Conservation (phyloP, 2,888 invertebrate genomes). For the Ligdia adustata region DNA sequence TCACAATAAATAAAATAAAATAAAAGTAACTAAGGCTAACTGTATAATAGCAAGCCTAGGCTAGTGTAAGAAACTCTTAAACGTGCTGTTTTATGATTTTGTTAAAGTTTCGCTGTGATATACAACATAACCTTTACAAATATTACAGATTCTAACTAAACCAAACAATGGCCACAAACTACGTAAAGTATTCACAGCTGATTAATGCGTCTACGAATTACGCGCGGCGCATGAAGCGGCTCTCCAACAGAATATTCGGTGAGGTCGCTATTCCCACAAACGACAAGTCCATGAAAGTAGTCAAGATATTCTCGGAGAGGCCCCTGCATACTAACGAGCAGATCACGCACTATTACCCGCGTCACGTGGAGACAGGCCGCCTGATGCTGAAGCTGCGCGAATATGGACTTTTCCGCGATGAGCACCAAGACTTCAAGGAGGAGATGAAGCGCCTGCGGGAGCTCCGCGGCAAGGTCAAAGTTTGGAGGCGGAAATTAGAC, state of each 20-base stretch:
- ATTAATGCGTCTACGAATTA: conserved; percentile 90
- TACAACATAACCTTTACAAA: no score
- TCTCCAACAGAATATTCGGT: conserved; percentile 95
- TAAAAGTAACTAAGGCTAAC: no score
- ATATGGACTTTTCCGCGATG: conserved; percentile 93
- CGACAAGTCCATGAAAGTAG: conserved; percentile 90
- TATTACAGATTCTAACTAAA: no score
- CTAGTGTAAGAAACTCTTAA: no score
- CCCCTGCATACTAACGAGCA: conserved; percentile 90
- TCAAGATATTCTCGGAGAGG: conserved; percentile 89
- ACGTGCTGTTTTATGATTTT: no score
- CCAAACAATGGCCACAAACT: conserved; percentile 84
- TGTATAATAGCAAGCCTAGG: no score
- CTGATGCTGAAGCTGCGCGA: conserved; percentile 89
- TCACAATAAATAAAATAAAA: no score
- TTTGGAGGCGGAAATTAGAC: conserved; percentile 77
- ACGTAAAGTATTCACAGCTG: conserved; percentile 88
- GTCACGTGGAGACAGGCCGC: conserved; percentile 89
- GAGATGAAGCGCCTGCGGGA: conserved; percentile 91
- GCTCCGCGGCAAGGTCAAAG: conserved; percentile 89
- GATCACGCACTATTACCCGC: conserved; percentile 93
- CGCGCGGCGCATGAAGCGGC: conserved; percentile 91
- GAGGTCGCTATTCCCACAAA: conserved; percentile 92
- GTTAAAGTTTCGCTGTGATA: no score
- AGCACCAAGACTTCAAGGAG: conserved; percentile 94